Evolutionary conservation across 2,888 invertebrate species (phyloP), one percentile per base, ranked within the genome.

Genomic region (Malacosoma neustria): DNA sequence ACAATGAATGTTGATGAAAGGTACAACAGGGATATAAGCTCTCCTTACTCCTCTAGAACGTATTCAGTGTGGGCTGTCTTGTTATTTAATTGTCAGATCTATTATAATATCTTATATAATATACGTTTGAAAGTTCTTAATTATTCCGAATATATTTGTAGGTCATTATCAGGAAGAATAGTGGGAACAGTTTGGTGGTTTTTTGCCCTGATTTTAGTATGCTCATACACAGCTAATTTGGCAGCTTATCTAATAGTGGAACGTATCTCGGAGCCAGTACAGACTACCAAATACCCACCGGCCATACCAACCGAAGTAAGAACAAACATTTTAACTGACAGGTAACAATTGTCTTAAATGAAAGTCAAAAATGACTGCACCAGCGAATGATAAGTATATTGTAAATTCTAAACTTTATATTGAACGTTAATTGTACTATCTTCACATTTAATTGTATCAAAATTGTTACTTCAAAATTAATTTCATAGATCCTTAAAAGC

Each of bases 101-200:
- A n/a, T n/a, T n/a, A n/a, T n/a, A n/a, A n/a, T n/a, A n/a, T n/a
- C n/a, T n/a, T n/a, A n/a, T n/a, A n/a, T n/a, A n/a, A n/a, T n/a
- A n/a, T n/a, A n/a, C n/a, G n/a, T n/a, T n/a, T n/a, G n/a, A n/a
- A n/a, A n/a, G n/a, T n/a, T n/a, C n/a, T n/a, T n/a, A n/a, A n/a
- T n/a, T n/a, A n/a, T n/a, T n/a, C n/a, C n/a, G n/a, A n/a, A n/a
- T n/a, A n/a, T n/a, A n/a, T 31, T 34, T 30, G 30, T 31, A 89
- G 95, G 64, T 95, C 95, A 3, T 89, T 96, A 50, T 96, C 96
- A 0, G 97, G 97, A 3, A 89, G 99, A 42, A 98, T 99, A 57
- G 99, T 99, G 2, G 98, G 98, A 32, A 95, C 96, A 30, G 98
- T 98, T 1, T 99, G 99, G 99, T 99, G 99, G 98, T 99, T 99